Evolutionary conservation across 2,888 invertebrate genomes (phyloP).

Genomic region (Lasioglossum morio): DNA sequence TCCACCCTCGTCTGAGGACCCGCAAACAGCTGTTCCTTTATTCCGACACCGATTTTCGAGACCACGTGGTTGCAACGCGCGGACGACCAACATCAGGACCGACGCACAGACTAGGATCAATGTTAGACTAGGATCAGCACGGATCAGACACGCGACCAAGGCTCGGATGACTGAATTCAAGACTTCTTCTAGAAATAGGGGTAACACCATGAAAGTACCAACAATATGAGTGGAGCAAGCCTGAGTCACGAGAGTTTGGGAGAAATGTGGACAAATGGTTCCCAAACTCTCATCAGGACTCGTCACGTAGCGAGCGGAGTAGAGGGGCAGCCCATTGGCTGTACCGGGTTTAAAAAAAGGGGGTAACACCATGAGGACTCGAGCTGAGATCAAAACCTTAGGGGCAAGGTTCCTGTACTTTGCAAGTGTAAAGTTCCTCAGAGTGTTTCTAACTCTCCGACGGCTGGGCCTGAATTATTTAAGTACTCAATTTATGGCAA

Average conservation of each 20-base stretch:
- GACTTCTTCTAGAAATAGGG: not conserved
- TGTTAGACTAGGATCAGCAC: not conserved
- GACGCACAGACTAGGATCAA: not conserved
- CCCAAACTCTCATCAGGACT: too few relatives aligned
- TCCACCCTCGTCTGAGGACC: constrained; percentile 72
- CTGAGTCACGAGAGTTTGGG: too few relatives aligned
- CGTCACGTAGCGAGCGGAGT: too few relatives aligned
- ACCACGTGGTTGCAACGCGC: constrained; percentile 49
- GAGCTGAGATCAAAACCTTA: not conserved
- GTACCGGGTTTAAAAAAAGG: too few relatives aligned
- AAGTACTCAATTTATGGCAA: too few relatives aligned
- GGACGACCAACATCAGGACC: constrained; percentile 14
- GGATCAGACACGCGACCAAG: not conserved
- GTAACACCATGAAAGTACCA: not conserved
- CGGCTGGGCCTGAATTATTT: too few relatives aligned
- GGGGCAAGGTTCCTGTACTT: not conserved
- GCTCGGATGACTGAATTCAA: not conserved
- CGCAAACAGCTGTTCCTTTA: constrained; percentile 34
- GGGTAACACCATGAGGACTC: not conserved
- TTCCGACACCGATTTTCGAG: not conserved
- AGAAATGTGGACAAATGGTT: too few relatives aligned
- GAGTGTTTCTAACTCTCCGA: too few relatives aligned
- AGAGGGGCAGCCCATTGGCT: too few relatives aligned
- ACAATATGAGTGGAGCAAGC: too few relatives aligned
- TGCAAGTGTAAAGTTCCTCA: not conserved